These are phyloP conservation scores for Burhinus bistriatus DNA, from an alignment of 2,113 vertebrate genomes.

Conservation along the genomic window DNA sequence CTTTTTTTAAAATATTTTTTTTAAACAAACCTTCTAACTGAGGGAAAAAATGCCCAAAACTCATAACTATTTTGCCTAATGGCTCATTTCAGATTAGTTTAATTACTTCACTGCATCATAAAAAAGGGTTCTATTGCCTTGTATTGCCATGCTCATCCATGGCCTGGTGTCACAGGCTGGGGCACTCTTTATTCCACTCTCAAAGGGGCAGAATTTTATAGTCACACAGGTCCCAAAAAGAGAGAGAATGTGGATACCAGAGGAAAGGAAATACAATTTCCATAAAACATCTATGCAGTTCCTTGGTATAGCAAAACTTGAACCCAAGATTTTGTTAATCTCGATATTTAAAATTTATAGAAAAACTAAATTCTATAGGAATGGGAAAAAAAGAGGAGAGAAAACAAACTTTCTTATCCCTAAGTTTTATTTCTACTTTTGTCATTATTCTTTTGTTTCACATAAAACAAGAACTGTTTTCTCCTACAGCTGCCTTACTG, in stretches of 20 bases:
- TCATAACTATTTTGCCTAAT: fast-evolving
- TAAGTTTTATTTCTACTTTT: neutral
- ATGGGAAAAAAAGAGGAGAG: fast-evolving
- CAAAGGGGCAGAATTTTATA: neutral
- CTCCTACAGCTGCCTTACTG: neutral
- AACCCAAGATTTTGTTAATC: neutral
- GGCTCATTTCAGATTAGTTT: neutral
- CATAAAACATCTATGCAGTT: neutral
- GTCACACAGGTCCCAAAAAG: neutral
- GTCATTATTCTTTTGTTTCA: neutral
- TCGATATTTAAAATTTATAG: neutral
- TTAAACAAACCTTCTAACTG: neutral
- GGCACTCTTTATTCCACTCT: neutral
- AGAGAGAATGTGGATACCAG: neutral
- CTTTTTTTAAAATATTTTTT: neutral
- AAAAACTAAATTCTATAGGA: neutral
- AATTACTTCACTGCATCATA: neutral
- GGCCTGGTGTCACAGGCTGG: neutral
- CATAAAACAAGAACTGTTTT: neutral
- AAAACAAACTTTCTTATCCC: neutral
- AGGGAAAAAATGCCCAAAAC: neutral
- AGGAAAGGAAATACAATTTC: neutral
- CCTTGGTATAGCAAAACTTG: neutral
- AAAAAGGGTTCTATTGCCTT: neutral
- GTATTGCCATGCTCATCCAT: neutral